Evolutionary conservation across 2,888 invertebrate genomes (phyloP).

Genomic region (Hoplodrina ambigua): DNA sequence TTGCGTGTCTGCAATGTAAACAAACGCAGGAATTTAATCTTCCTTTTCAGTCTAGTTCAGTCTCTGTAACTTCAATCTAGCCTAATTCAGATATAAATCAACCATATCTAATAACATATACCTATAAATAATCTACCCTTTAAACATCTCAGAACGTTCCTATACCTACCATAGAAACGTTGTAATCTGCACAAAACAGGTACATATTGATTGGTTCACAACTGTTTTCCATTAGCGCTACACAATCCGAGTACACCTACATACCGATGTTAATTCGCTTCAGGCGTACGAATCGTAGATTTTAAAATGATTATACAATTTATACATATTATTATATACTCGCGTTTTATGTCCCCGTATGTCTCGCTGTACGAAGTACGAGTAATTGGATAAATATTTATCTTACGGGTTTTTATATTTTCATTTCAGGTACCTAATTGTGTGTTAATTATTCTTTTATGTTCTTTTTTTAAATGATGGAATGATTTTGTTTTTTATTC

Average conservation of each 20-base stretch:
- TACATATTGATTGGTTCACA: constrained; percentile 72
- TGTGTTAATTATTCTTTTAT: neutral
- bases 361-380: neutral
- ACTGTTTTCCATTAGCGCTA: constrained; percentile 81
- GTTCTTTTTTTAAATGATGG: neutral
- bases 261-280: constrained; percentile 66
- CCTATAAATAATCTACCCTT: neutral
- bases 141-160: constrained; percentile 9
- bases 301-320: constrained; percentile 48
- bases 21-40: too few relatives aligned
- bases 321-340: neutral
- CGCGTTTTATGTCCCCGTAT: constrained; percentile 18
- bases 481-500: neutral
- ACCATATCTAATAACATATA: too few relatives aligned
- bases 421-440: neutral
- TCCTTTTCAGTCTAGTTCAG: too few relatives aligned
- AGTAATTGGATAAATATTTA: constrained; percentile 37
- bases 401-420: neutral
- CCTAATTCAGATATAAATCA: too few relatives aligned
- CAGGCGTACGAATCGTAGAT: constrained; percentile 53
- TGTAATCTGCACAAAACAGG: constrained; percentile 67
- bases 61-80: too few relatives aligned
- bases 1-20: too few relatives aligned
- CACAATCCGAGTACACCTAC: constrained; percentile 66
- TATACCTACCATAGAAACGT: neutral